phyloP scores from a whole-genome alignment of 1,140 invertebrate genomes.

The Drosophila varians region DNA sequence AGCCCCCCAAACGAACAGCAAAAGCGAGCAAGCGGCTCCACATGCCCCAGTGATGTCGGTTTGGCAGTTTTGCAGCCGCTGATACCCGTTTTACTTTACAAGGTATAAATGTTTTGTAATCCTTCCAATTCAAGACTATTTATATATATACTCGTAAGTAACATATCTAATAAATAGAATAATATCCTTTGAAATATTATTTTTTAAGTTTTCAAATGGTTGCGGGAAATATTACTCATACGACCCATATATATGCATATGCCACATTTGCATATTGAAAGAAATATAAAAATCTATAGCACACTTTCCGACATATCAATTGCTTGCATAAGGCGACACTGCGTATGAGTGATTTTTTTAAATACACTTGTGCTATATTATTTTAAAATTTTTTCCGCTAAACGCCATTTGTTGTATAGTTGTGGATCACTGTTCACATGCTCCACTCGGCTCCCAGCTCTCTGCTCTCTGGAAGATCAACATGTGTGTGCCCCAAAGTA shows the following conservation, averaged over 20 bases:
- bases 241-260: not conserved
- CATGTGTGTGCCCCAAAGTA: constrained; percentile 35
- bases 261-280: no score
- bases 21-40: constrained; percentile 11
- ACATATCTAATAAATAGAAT: no score
- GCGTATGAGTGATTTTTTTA: not conserved
- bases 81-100: no score
- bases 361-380: not conserved
- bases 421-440: constrained; percentile 15
- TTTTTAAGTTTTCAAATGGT: no score
- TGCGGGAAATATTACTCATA: not conserved
- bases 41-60: constrained; percentile 14
- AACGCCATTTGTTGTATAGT: not conserved
- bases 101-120: no score
- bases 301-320: not conserved
- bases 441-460: not conserved
- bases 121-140: no score
- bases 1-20: constrained; percentile 48
- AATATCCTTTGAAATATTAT: no score
- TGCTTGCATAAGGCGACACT: not conserved
- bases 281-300: not conserved
- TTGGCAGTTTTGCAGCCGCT: not conserved
- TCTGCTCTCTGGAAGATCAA: constrained; percentile 31
- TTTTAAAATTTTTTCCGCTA: not conserved
- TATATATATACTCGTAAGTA: no score